Evolutionary conservation across 2,797 vertebrate genomes (phyloP).

Genomic region (Ctenopoma multispine): DNA sequence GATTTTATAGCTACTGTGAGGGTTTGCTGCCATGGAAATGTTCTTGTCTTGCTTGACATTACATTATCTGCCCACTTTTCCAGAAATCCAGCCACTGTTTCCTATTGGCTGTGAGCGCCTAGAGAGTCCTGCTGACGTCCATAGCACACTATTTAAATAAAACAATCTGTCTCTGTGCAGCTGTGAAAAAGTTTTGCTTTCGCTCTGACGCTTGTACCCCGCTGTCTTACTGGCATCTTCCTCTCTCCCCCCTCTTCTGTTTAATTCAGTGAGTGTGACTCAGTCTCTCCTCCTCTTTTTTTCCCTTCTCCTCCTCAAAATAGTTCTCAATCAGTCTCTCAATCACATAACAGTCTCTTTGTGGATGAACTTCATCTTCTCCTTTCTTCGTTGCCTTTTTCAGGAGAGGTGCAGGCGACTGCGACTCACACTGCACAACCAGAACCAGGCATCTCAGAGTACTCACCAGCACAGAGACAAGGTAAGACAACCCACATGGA

Average conservation of each 20-base stretch:
- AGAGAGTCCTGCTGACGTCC: slow-evolving; percentile 72
- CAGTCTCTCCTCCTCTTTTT: slow-evolving; percentile 80
- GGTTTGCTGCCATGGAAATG: slow-evolving; percentile 73
- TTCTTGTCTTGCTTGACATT: slow-evolving; percentile 62
- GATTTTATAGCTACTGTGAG: slow-evolving; percentile 66
- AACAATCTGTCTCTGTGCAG: slow-evolving; percentile 77
- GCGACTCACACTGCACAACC: slow-evolving; percentile 88
- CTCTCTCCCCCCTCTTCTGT: slow-evolving; percentile 40
- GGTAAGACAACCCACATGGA: slow-evolving; percentile 77
- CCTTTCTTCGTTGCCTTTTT: slow-evolving; percentile 41
- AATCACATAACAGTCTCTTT: slow-evolving; percentile 78
- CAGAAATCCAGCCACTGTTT: slow-evolving; percentile 65
- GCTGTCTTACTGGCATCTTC: slow-evolving; percentile 47
- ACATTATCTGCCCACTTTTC: slow-evolving; percentile 66
- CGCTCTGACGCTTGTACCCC: slow-evolving; percentile 48
- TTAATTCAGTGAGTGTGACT: slow-evolving; percentile 70
- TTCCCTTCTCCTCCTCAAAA: slow-evolving; percentile 62
- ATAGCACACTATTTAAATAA: slow-evolving; percentile 69
- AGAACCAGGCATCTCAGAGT: slow-evolving; percentile 71
- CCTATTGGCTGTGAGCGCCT: slow-evolving; percentile 56
- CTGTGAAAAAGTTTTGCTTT: slow-evolving; percentile 68
- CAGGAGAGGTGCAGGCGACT: slow-evolving; percentile 88
- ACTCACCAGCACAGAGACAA: slow-evolving; percentile 83
- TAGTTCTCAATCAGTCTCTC: slow-evolving; percentile 62
- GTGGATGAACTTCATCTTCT: slow-evolving; percentile 60